A percentile compares a stretch with the other conserved stretches of the same genome.
phyloP scores from a whole-genome alignment of 2,888 invertebrate species.

The Galeruca laticollis region DNA sequence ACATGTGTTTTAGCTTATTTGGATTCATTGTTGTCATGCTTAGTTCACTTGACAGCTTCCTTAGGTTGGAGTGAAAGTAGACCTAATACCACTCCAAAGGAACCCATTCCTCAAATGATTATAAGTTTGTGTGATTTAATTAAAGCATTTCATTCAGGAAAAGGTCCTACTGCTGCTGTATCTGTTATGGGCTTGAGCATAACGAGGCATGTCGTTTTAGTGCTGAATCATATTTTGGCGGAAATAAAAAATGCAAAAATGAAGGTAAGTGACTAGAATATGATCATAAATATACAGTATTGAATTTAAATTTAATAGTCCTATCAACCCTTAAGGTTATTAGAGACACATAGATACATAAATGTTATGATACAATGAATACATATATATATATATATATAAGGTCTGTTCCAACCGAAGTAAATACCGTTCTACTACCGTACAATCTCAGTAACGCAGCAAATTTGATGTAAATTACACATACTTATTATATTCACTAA shows the following conservation, averaged over 20 bases:
- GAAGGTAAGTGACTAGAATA: slow-evolving; percentile 58
- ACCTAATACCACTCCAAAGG: slow-evolving; percentile 50
- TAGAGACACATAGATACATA: too few relatives aligned
- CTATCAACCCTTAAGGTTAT: too few relatives aligned
- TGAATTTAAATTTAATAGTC: too few relatives aligned
- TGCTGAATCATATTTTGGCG: slow-evolving; percentile 69
- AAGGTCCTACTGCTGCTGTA: slow-evolving; percentile 66
- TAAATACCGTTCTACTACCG: too few relatives aligned
- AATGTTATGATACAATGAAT: too few relatives aligned
- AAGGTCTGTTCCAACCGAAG: too few relatives aligned
- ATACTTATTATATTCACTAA: too few relatives aligned
- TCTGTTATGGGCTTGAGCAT: slow-evolving; percentile 72
- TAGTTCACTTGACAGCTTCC: slow-evolving; percentile 68
- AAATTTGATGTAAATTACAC: too few relatives aligned
- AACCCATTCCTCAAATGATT: slow-evolving; percentile 63
- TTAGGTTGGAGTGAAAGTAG: slow-evolving; percentile 67
- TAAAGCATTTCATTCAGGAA: slow-evolving; percentile 68
- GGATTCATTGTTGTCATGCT: slow-evolving; percentile 67
- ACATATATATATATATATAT: too few relatives aligned
- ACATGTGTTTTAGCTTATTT: slow-evolving; percentile 68
- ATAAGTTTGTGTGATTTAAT: slow-evolving; percentile 68
- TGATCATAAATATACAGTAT: too few relatives aligned
- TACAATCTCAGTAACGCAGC: too few relatives aligned
- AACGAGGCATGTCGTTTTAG: slow-evolving; percentile 68
- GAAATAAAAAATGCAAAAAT: slow-evolving; percentile 67